phyloP scores from a whole-genome alignment of 2,113 vertebrate species.

The Narcine bancroftii region DNA sequence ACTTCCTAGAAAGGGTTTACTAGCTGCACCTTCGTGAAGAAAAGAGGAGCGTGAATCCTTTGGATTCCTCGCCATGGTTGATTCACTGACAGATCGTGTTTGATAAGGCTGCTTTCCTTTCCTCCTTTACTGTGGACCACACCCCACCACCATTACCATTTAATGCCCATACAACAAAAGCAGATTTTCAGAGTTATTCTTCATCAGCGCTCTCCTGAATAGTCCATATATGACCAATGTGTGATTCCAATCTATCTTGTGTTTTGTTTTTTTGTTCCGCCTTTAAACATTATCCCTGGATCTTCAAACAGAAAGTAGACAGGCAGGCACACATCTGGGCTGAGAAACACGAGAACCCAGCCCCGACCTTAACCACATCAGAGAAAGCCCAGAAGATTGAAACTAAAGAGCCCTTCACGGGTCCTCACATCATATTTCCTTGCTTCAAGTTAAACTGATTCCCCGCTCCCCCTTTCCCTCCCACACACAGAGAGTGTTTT shows the following conservation, averaged over 20 bases:
- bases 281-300: neutral
- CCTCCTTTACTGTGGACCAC: neutral
- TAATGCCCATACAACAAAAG: neutral
- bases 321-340: neutral
- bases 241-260: neutral
- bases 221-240: neutral
- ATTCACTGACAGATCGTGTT: neutral
- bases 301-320: neutral
- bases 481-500: neutral
- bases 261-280: neutral
- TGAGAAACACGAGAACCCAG: neutral
- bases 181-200: neutral
- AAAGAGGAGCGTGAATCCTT: neutral
- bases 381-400: neutral
- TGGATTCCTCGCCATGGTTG: neutral
- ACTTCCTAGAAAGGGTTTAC: too few species aligned
- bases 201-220: neutral
- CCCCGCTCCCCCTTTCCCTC: neutral
- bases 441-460: neutral
- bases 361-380: neutral
- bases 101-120: neutral
- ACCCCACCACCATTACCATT: too few species aligned
- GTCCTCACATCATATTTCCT: neutral
- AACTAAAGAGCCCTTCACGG: neutral
- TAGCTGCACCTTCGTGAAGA: neutral